Evolutionary conservation across 2,797 vertebrate genomes (phyloP).

Genomic region (Moxostoma hubbsi): DNA sequence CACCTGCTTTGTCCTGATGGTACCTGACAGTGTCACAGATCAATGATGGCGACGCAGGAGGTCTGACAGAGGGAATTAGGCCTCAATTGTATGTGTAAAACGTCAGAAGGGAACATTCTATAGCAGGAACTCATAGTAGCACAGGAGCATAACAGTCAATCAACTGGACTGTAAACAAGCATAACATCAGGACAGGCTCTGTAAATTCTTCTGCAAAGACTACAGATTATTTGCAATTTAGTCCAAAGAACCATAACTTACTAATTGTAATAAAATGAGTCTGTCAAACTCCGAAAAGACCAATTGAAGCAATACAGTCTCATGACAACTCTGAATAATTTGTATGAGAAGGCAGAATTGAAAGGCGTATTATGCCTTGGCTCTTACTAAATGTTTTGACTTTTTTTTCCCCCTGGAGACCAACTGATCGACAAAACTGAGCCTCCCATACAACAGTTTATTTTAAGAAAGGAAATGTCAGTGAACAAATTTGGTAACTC

Average conservation of each 20-base stretch:
- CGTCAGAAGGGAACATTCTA: background rate
- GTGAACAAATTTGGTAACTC: no score
- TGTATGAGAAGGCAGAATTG: no score
- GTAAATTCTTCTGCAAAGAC: no score
- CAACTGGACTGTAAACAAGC: background rate
- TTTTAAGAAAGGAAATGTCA: no score
- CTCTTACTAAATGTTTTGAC: no score
- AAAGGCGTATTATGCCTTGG: no score
- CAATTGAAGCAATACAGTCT: background rate
- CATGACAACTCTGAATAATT: no score
- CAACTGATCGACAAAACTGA: no score
- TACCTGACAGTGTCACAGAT: slow-evolving; percentile 79
- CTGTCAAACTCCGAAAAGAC: background rate
- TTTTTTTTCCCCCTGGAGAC: no score
- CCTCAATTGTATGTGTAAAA: background rate
- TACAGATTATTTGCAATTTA: background rate
- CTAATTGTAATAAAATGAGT: background rate
- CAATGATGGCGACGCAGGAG: slow-evolving; percentile 57
- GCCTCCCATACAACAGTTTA: no score
- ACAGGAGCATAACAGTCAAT: background rate
- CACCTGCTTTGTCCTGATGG: slow-evolving; percentile 80
- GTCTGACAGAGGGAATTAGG: slow-evolving; percentile 29
- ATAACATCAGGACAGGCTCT: background rate
- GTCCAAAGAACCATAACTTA: background rate
- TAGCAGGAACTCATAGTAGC: background rate